Conservation (phyloP, 1,140 invertebrate species). For the Protaetia brevitarsis region DNA sequence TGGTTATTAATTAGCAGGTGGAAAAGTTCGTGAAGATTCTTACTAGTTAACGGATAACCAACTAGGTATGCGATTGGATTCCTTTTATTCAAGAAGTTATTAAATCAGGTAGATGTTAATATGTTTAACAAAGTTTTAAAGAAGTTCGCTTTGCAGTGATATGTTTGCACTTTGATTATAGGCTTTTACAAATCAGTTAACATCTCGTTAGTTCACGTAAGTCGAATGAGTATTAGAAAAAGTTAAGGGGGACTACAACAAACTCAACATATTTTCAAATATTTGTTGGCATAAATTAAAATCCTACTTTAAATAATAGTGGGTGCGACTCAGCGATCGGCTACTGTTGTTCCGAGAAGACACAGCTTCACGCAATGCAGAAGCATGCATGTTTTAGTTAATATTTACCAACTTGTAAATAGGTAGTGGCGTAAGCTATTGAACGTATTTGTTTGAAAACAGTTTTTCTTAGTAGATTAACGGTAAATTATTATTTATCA, state of each 20-base stretch:
- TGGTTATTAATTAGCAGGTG: background rate
- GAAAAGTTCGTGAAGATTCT: background rate
- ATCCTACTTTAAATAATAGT: slow-evolving; percentile 15
- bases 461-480: too few relatives aligned
- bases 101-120: background rate
- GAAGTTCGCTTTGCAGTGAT: slow-evolving; percentile 1
- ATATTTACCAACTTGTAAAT: too few relatives aligned
- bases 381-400: background rate
- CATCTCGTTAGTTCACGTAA: slow-evolving; percentile 17
- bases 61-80: background rate
- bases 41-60: background rate
- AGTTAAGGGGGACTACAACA: slow-evolving; percentile 1
- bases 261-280: slow-evolving; percentile 11
- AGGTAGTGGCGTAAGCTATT: too few relatives aligned
- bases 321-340: background rate
- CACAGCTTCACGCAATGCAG: background rate
- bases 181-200: slow-evolving; percentile 18
- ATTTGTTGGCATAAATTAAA: slow-evolving; percentile 13
- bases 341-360: background rate
- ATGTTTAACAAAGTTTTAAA: slow-evolving; percentile 17
- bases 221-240: slow-evolving; percentile 4
- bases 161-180: slow-evolving; percentile 8
- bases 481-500: too few relatives aligned
- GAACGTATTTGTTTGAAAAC: too few relatives aligned
- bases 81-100: background rate